phyloP scores from a whole-genome alignment of 2,888 invertebrate genomes.

The Drosophila picticornis region DNA sequence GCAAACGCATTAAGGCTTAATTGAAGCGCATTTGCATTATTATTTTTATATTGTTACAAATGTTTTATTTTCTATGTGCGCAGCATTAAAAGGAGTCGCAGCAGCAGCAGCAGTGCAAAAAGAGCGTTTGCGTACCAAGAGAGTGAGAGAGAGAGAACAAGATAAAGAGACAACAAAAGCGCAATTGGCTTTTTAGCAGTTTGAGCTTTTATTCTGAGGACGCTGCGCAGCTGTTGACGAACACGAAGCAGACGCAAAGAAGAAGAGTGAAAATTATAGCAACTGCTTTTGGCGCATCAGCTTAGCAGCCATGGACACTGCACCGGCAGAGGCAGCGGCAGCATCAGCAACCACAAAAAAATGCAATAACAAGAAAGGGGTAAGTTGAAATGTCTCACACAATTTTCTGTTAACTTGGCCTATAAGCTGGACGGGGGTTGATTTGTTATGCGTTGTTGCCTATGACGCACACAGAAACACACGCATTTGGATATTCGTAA shows the following conservation, averaged over 20 bases:
- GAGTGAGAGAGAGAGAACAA: conserved; percentile 9
- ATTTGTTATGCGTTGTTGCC: conserved; percentile 50
- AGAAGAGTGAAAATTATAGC: conserved; percentile 30
- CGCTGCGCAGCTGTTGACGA: conserved; percentile 63
- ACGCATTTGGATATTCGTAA: conserved; percentile 16
- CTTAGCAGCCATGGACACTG: conserved; percentile 51
- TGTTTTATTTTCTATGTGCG: conserved; percentile 46
- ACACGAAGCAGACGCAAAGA: conserved; percentile 18
- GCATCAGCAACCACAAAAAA: conserved; percentile 41
- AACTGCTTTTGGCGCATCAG: conserved; percentile 42
- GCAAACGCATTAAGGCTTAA: conserved; percentile 36
- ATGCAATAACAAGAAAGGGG: conserved; percentile 66
- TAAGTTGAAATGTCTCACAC: conserved; percentile 53
- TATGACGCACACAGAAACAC: conserved; percentile 23
- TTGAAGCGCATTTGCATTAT: conserved; percentile 11
- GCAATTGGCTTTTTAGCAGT: conserved; percentile 66
- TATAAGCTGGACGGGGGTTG: conserved; percentile 63
- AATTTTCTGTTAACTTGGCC: conserved; percentile 68
- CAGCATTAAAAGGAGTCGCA: conserved; percentile 64
- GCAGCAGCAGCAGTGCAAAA: conserved; percentile 3
- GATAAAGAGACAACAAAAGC: conserved; percentile 40
- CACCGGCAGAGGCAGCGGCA: conserved; percentile 20
- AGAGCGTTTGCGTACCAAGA: conserved; percentile 7
- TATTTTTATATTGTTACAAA: conserved; percentile 28
- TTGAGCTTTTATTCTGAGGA: conserved; percentile 58